Percentiles rank a stretch among this genome's conserved stretches.
Evolutionary conservation across 2,888 invertebrate genomes (phyloP).

Genomic region (Philereme transversata): DNA sequence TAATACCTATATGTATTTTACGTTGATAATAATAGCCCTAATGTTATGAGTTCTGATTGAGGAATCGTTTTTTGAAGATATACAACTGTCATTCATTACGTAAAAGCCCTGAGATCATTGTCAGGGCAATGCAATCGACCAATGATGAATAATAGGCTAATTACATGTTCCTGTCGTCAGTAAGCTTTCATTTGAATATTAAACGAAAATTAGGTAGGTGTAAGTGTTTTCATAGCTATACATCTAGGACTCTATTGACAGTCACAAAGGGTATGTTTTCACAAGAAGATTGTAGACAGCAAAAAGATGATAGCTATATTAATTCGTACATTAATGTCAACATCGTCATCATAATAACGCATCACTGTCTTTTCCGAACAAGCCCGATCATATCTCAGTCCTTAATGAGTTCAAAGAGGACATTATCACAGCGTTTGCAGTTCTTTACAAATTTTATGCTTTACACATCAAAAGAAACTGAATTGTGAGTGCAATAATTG

Average conservation of each 20-base stretch:
- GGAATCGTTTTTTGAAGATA: slow-evolving; percentile 9
- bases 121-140: no score
- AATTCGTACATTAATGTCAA: not conserved
- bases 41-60: slow-evolving; percentile 28
- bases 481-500: slow-evolving; percentile 60
- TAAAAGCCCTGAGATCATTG: slow-evolving; percentile 7
- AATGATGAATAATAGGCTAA: slow-evolving; percentile 28
- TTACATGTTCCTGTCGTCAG: not conserved
- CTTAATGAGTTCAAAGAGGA: slow-evolving; percentile 48
- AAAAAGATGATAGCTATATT: not conserved
- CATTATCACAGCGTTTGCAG: slow-evolving; percentile 45
- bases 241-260: no score
- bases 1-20: slow-evolving; percentile 19
- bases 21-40: slow-evolving; percentile 27
- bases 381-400: slow-evolving; percentile 34
- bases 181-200: not conserved
- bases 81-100: slow-evolving; percentile 18
- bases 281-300: not conserved
- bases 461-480: slow-evolving; percentile 60
- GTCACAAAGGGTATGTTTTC: no score
- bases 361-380: slow-evolving; percentile 7
- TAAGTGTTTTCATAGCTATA: no score
- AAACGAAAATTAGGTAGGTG: no score
- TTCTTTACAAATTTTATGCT: slow-evolving; percentile 55
- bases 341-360: slow-evolving; percentile 9